Percentiles rank a stretch among this genome's conserved stretches.
These are phyloP conservation scores for Lepidurus couesii DNA, from an alignment of 1,140 invertebrate genomes.

Conservation along the genomic window DNA sequence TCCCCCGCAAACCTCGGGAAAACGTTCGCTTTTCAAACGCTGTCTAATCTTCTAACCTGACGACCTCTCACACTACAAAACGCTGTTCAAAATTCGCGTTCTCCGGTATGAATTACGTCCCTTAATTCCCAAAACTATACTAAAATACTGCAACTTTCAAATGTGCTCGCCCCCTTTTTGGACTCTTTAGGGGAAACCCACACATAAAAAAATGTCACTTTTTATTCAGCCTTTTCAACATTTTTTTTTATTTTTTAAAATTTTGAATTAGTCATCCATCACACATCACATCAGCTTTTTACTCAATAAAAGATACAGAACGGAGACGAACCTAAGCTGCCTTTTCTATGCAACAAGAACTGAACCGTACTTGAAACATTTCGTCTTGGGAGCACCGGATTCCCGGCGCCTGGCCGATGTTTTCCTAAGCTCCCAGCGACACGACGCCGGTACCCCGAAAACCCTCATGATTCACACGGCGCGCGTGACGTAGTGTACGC, in stretches of 20 bases:
- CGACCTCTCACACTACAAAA: constrained; percentile 2
- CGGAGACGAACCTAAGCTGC: neutral
- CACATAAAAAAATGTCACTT: neutral
- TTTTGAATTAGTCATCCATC: neutral
- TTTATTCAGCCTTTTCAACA: neutral
- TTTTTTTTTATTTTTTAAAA: too few relatives aligned
- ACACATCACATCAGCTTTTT: neutral
- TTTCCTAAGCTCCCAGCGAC: neutral
- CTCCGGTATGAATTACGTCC: neutral
- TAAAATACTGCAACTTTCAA: too few relatives aligned
- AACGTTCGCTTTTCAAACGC: neutral
- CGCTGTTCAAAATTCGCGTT: neutral
- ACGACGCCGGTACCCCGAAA: neutral
- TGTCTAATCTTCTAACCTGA: neutral
- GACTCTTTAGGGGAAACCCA: neutral
- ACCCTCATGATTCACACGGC: constrained; percentile 3
- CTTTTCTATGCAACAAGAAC: neutral
- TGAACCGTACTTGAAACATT: neutral
- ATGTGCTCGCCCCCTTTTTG: too few relatives aligned
- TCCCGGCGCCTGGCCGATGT: constrained; percentile 1
- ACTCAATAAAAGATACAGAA: neutral
- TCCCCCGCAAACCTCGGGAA: neutral
- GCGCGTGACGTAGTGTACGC: neutral
- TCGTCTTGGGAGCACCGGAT: neutral
- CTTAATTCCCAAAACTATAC: neutral